These are phyloP conservation scores for Halcyon malimbica DNA, from an alignment of 2,113 vertebrate species.

Conservation along the genomic window DNA sequence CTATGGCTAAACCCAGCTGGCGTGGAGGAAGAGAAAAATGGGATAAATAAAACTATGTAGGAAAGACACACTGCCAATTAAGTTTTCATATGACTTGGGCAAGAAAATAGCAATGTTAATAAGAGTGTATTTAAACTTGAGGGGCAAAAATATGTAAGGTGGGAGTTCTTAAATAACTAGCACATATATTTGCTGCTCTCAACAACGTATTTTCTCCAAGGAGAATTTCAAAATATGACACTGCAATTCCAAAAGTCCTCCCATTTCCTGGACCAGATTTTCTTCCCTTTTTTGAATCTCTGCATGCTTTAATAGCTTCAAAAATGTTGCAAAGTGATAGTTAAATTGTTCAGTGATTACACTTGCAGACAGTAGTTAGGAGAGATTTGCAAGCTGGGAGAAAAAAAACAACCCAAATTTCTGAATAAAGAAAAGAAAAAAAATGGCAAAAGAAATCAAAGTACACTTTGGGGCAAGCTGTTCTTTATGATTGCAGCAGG, in stretches of 20 bases:
- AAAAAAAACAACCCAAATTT: background rate
- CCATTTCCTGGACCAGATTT: background rate
- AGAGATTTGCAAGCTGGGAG: slow-evolving; percentile 15
- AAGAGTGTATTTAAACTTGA: slow-evolving; percentile 23
- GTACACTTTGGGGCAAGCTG: background rate
- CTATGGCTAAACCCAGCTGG: background rate
- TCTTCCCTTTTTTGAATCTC: slow-evolving; percentile 11
- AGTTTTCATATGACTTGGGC: slow-evolving; percentile 27
- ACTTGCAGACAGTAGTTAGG: background rate
- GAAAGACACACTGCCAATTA: slow-evolving; percentile 7
- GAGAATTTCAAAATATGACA: slow-evolving; percentile 10
- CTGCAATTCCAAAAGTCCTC: slow-evolving; percentile 7
- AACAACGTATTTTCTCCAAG: background rate
- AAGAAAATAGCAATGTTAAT: slow-evolving; percentile 3
- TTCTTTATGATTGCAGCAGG: background rate
- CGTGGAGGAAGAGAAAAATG: slow-evolving; percentile 1
- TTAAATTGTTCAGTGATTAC: slow-evolving; percentile 14
- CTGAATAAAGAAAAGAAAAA: background rate
- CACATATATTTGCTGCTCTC: background rate
- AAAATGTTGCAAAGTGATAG: background rate
- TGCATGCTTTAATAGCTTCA: slow-evolving; percentile 24
- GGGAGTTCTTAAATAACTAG: background rate
- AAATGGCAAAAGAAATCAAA: background rate
- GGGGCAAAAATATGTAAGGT: background rate
- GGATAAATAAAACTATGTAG: background rate